A percentile compares a stretch with the other conserved stretches of the same genome.
Evolutionary conservation across 2,113 vertebrate species (phyloP).

Genomic region (Cryptotis parvus): DNA sequence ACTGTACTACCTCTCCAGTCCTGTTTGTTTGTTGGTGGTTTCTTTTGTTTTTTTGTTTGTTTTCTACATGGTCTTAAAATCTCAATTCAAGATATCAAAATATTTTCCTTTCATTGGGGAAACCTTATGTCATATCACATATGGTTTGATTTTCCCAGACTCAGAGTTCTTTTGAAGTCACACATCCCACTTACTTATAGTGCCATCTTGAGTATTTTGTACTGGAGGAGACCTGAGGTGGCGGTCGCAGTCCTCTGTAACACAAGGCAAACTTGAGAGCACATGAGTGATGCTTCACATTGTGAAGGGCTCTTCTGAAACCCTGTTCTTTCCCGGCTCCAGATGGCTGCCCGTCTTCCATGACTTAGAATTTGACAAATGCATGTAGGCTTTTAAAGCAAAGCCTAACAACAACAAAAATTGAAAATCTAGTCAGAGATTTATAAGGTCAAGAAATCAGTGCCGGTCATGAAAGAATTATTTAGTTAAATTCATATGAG

Average conservation of each 20-base stretch:
- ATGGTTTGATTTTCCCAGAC: conserved; percentile 9
- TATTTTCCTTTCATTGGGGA: background rate
- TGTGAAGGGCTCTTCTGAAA: conserved; percentile 69
- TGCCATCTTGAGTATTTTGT: background rate
- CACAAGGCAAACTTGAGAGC: conserved; percentile 22
- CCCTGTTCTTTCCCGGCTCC: background rate
- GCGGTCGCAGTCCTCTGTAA: background rate
- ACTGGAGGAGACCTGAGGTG: background rate
- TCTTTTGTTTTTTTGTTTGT: no score
- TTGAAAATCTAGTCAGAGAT: conserved; percentile 69
- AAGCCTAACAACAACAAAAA: background rate
- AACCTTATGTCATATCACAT: background rate
- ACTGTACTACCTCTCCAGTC: no score
- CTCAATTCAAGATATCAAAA: conserved; percentile 50
- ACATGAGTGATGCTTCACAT: conserved; percentile 34
- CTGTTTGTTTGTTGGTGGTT: no score
- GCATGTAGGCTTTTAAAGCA: conserved; percentile 10
- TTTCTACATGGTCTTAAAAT: background rate
- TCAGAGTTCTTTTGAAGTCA: conserved; percentile 18
- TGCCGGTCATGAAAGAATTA: conserved; percentile 52
- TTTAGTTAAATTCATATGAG: conserved; percentile 43
- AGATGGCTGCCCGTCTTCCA: conserved; percentile 54
- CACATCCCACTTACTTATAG: background rate
- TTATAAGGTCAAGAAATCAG: conserved; percentile 65
- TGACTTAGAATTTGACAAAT: conserved; percentile 51